These are phyloP conservation scores for Neosilurus hyrtlii DNA, from an alignment of 2,797 vertebrate genomes.

Conservation along the genomic window DNA sequence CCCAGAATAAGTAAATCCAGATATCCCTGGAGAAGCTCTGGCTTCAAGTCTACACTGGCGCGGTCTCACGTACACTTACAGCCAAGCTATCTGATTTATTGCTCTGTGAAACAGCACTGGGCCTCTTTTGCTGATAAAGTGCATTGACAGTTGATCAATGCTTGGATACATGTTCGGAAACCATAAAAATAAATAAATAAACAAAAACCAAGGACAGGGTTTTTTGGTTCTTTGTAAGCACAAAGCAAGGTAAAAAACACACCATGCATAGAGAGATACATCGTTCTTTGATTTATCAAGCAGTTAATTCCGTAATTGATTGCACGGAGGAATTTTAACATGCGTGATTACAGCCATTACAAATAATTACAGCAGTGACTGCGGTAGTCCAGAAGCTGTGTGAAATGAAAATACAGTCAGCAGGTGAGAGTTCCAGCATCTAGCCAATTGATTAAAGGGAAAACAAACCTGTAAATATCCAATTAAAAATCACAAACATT, in stretches of 20 bases:
- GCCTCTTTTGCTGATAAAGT: not conserved
- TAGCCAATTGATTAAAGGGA: not conserved
- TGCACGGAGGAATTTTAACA: not conserved
- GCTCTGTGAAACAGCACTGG: not conserved
- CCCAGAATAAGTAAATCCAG: not conserved
- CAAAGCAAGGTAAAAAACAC: not conserved
- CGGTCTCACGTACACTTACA: not conserved
- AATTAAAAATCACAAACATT: not conserved
- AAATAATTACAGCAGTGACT: not conserved
- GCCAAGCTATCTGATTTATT: not conserved
- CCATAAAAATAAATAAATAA: not conserved
- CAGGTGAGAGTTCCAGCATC: not conserved
- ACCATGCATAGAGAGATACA: not conserved
- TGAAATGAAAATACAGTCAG: slow-evolving; percentile 14
- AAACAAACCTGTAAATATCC: not conserved
- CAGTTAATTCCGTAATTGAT: not conserved
- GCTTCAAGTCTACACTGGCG: not conserved
- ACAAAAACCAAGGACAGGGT: not conserved
- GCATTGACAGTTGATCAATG: not conserved
- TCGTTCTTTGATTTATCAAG: not conserved
- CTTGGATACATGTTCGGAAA: not conserved
- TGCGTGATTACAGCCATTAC: not conserved
- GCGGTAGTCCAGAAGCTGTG: not conserved
- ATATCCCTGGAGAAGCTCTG: not conserved
- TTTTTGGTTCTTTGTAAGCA: not conserved